Percentiles rank a stretch among this genome's conserved stretches.
Conservation (phyloP, 2,113 vertebrate species). For the Epinephelus lanceolatus region DNA sequence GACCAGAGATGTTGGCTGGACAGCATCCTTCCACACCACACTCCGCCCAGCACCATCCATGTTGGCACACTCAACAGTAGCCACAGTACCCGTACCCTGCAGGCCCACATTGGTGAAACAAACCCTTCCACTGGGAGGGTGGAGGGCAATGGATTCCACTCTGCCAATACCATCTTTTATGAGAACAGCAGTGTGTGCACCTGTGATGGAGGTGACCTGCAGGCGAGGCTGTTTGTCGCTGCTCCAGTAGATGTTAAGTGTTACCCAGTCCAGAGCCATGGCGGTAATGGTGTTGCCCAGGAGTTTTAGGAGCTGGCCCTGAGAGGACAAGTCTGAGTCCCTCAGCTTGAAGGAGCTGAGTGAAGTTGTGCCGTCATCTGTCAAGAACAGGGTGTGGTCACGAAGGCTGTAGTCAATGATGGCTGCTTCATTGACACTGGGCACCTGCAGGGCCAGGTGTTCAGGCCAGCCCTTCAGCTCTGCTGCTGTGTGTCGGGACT, state of each 20-base stretch:
- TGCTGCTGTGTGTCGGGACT: constrained; percentile 68
- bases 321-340: constrained; percentile 71
- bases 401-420: constrained; percentile 86
- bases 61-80: constrained; percentile 85
- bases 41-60: constrained; percentile 87
- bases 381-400: constrained; percentile 85
- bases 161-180: constrained; percentile 77
- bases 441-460: constrained; percentile 84
- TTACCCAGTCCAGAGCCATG: constrained; percentile 92
- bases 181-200: constrained; percentile 79
- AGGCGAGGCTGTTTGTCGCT: constrained; percentile 80
- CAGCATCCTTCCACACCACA: constrained; percentile 84
- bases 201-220: constrained; percentile 80
- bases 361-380: constrained; percentile 79
- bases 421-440: constrained; percentile 78
- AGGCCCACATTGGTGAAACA: constrained; percentile 86
- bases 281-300: constrained; percentile 78
- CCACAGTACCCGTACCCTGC: fast-evolving
- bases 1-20: constrained; percentile 82
- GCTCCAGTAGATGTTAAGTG: constrained; percentile 91
- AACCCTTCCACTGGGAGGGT: constrained; percentile 84
- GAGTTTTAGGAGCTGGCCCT: constrained; percentile 81
- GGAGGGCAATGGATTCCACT: constrained; percentile 82
- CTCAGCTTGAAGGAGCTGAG: constrained; percentile 84
- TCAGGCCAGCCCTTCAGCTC: constrained; percentile 83